phyloP scores from a whole-genome alignment of 2,888 invertebrate species.

The Melinaea menophilus region DNA sequence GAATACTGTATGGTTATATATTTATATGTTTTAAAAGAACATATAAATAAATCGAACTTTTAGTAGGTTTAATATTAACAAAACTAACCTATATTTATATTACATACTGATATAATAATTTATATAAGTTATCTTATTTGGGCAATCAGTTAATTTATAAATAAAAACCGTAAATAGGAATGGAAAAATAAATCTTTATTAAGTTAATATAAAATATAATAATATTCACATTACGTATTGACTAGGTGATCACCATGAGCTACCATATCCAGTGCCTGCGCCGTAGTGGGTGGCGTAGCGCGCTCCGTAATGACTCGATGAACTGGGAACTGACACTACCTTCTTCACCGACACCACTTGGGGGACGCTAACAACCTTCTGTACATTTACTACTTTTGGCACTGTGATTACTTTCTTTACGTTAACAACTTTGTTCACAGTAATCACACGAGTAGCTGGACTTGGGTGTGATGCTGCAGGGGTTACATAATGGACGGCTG shows the following conservation, averaged over 20 bases:
- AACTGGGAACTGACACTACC: slow-evolving; percentile 46
- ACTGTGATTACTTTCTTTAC: slow-evolving; percentile 40
- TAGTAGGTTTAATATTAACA: no score
- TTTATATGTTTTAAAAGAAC: no score
- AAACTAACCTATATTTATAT: no score
- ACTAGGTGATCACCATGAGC: neutral
- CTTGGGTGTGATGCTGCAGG: no score
- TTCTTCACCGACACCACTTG: slow-evolving; percentile 47
- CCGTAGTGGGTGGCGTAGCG: slow-evolving; percentile 14
- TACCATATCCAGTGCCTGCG: slow-evolving; percentile 28
- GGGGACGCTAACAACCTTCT: slow-evolving; percentile 50
- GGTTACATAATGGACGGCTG: slow-evolving; percentile 9
- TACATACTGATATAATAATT: no score
- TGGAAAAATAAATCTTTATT: slow-evolving; percentile 11
- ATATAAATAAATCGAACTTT: no score
- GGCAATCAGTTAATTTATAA: no score
- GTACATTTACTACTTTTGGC: slow-evolving; percentile 44
- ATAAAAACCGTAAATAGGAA: no score
- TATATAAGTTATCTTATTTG: no score
- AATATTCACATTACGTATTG: neutral
- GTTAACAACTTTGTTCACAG: slow-evolving; percentile 44
- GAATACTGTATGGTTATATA: no score
- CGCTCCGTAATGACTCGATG: neutral
- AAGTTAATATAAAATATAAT: neutral
- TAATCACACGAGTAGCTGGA: slow-evolving; percentile 32